Evolutionary conservation across 2,113 vertebrate species (phyloP).

Genomic region (Ibidorhyncha struthersii): DNA sequence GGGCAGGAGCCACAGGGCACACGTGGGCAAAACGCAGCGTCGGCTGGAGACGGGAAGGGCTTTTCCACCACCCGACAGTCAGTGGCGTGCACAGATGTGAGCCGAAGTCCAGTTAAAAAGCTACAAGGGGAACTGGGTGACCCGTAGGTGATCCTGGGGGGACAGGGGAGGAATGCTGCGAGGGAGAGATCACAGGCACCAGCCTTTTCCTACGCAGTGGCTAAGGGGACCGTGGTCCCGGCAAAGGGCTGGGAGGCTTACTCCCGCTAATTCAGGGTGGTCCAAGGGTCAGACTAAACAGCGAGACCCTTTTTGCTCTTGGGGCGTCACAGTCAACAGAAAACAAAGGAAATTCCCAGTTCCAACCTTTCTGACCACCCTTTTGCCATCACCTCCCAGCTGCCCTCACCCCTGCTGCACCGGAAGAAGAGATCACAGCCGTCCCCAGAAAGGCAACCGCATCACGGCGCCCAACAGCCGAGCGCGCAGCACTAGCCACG

Average conservation of each 20-base stretch:
- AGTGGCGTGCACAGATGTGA: fast-evolving
- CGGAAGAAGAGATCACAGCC: neutral
- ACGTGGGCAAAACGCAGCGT: neutral
- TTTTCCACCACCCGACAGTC: fast-evolving
- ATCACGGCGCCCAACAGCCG: no score
- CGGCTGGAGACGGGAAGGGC: neutral
- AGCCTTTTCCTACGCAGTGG: fast-evolving
- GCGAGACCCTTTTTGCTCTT: neutral
- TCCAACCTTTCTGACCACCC: neutral
- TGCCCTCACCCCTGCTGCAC: neutral
- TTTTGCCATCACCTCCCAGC: neutral
- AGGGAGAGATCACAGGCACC: neutral
- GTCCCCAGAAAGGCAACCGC: neutral
- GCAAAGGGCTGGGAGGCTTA: neutral
- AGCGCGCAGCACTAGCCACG: neutral
- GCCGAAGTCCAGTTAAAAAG: neutral
- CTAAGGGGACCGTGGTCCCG: neutral
- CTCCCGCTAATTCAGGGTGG: neutral
- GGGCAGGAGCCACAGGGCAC: neutral
- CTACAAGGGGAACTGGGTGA: neutral
- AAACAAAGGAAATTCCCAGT: neutral
- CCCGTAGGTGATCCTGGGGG: neutral
- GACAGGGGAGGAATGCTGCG: fast-evolving
- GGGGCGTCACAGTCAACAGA: neutral
- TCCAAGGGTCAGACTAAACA: neutral